Base-by-base conservation (phyloP, 2,888 invertebrate species). In the Heliconius aoede region DNA sequence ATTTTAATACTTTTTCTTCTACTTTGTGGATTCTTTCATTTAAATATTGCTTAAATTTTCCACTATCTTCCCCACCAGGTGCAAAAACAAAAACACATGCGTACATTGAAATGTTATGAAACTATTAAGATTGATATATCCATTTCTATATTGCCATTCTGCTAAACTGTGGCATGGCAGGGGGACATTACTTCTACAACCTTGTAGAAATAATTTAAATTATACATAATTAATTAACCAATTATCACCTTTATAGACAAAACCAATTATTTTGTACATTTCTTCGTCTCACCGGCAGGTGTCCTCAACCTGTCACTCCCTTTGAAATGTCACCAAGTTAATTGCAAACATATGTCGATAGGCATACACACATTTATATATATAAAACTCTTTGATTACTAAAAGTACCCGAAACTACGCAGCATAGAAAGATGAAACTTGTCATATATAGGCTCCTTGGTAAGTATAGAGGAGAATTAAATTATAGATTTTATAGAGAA, bases 321-420 rank as follows among this genome's bases (percentile, higher is more conserved):
- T 73, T 71, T 69, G 69, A 73, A 74, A 77, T 77, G 77, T 77
- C 77, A 74, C 69, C 72, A 46, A 76, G 78, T 72, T 78, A 81
- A 83, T 83, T 81, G 80, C 77, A 69, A 82, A 81, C 84, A 85
- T 78, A 84, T 83, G 83, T 79, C 80, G 80, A 76, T 78, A 73
- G 76, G 81, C 76, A 74, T 77, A 81, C 76, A 65, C 72, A 76
- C 77, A 80, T 74, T 36, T 24, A 40, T 24, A 65, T 36, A 36
- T 26, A 60, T 60, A 26, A 21, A 55, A 55, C n/a, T 9, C n/a
- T 55, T n/a, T n/a, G 9, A 55, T n/a, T n/a, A 55, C n/a, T 55
- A 9, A 55, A 8, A n/a, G 9, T 55, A 55, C 55, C n/a, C 9
- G 9, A 46, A 46, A 46, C 18, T 46, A 46, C 2, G 46, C 46